Evolutionary conservation across 2,113 vertebrate species (phyloP), one percentile per base, ranked within the genome.

Genomic region (Poicephalus meyeri): DNA sequence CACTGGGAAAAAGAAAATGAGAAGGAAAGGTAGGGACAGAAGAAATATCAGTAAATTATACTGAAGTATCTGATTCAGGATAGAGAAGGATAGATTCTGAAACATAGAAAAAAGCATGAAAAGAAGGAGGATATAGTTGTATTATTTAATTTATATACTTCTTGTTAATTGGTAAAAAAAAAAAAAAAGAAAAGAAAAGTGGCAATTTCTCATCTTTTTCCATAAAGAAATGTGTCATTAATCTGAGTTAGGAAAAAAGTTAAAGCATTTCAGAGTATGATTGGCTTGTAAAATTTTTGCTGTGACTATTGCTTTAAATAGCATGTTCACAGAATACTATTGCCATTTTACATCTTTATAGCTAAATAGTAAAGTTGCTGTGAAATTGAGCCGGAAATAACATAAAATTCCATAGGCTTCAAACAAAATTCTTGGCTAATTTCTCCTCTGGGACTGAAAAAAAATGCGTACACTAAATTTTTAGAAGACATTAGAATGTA

Each of bases 321-420:
- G 13, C 7, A 16, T 70, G 18, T 61, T 92, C 69, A 84, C 53
- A 76, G 52, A 14, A 33, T 41, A 39, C 37, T 65, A 2, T 17
- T 92, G 28, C 46, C 42, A 16, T 31, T 80, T 89, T 87, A 87
- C 52, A 52, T 85, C 52, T 85, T 44, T 61, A 17, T 47, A 89
- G 66, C 60, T 55, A 84, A 89, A 89, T 35, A 85, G 12, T 61
- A 84, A 89, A 79, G 31, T 47, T 85, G 37, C 42, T 80, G 19
- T 90, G 88, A 94, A 89, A 61, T 6, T 33, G 21, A 66, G 58
- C 23, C 61, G 60, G 79, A 86, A 86, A 77, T 80, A 83, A 83
- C 42, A 64, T 91, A 68, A 79, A 93, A 87, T 77, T 90, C 88
- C 71, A 70, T 31, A 80, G 42, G n/a, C 28, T 94, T 94, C 58